These are phyloP conservation scores for Girardinichthys multiradiatus DNA, from an alignment of 2,113 vertebrate species.

Conservation along the genomic window DNA sequence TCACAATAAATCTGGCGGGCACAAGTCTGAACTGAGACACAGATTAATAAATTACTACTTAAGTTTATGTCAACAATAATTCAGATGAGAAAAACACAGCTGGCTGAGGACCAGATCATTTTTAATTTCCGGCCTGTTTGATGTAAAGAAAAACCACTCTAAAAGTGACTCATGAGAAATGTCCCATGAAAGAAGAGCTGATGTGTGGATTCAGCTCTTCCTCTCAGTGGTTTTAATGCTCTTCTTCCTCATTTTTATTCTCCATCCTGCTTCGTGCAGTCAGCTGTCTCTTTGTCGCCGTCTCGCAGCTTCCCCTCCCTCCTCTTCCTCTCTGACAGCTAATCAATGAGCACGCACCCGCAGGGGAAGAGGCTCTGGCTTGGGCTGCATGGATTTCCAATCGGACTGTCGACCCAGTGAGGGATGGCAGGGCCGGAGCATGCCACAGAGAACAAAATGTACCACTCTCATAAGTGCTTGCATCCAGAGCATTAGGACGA, in stretches of 20 bases:
- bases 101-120: background rate
- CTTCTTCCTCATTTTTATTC: slow-evolving; percentile 38
- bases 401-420: slow-evolving; percentile 35
- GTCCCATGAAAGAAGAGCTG: too few species aligned
- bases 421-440: slow-evolving; percentile 12
- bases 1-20: too few species aligned
- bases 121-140: background rate
- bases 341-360: slow-evolving; percentile 57
- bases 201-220: background rate
- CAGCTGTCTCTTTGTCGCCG: slow-evolving; percentile 13
- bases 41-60: background rate
- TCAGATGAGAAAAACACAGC: background rate
- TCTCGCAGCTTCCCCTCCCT: slow-evolving; percentile 20
- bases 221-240: background rate
- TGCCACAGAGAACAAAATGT: slow-evolving; percentile 29
- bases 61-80: too few species aligned
- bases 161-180: background rate
- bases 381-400: slow-evolving; percentile 63
- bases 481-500: background rate
- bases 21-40: too few species aligned
- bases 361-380: slow-evolving; percentile 47
- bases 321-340: slow-evolving; percentile 50
- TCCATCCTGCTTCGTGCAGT: slow-evolving; percentile 7
- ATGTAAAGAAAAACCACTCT: background rate
- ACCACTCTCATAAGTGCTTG: slow-evolving; percentile 3